Conservation (phyloP, 2,888 invertebrate species). For the Drosophila mercatorum region DNA sequence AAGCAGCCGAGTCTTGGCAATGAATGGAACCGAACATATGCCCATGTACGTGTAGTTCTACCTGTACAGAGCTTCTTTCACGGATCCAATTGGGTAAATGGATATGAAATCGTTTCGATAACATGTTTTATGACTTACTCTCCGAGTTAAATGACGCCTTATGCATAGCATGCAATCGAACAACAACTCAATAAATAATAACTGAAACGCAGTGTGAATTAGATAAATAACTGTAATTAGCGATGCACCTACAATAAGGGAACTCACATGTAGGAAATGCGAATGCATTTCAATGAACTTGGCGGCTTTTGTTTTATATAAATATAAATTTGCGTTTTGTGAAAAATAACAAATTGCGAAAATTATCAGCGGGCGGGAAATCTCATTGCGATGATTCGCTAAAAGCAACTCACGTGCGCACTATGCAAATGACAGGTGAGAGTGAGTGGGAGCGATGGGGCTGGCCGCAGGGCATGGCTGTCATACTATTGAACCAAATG, state of each 20-base stretch:
- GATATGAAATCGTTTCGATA: neutral
- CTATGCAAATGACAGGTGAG: constrained; percentile 52
- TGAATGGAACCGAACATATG: constrained; percentile 4
- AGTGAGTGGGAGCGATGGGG: constrained; percentile 5
- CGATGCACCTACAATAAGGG: constrained; percentile 16
- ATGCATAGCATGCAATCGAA: neutral
- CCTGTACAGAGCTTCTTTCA: constrained; percentile 1
- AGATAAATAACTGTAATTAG: constrained; percentile 28
- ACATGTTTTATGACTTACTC: neutral
- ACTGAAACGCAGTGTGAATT: constrained; percentile 20
- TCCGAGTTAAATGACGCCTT: neutral
- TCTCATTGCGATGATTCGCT: constrained; percentile 4
- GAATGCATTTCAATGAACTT: constrained; percentile 22
- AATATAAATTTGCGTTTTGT: constrained; percentile 34
- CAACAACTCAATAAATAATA: constrained; percentile 6
- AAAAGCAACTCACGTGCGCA: constrained; percentile 54
- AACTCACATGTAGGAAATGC: constrained; percentile 28
- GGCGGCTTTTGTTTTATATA: constrained; percentile 5
- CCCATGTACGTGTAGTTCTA: constrained; percentile 6
- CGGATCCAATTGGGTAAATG: constrained; percentile 3
- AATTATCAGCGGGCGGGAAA: constrained; percentile 20
- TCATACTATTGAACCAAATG: constrained; percentile 23
- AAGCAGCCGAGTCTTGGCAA: constrained; percentile 2
- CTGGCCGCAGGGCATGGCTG: constrained; percentile 9
- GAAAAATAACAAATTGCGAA: constrained; percentile 27